Evolutionary conservation across 2,113 vertebrate species (phyloP).

Genomic region (Chiloscyllium plagiosum): DNA sequence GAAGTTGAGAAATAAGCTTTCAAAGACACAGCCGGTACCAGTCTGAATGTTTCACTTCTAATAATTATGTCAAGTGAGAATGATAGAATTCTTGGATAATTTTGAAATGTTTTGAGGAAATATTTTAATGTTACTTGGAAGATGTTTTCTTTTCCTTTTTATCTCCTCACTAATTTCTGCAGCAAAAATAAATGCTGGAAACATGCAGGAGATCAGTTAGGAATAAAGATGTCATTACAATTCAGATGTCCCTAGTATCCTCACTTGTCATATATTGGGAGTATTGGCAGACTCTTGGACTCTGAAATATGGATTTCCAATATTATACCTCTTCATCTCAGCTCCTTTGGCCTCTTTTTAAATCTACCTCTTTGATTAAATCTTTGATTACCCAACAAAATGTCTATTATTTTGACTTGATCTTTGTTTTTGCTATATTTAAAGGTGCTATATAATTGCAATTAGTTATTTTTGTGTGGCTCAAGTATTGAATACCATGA

Average conservation of each 20-base stretch:
- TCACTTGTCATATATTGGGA: not conserved
- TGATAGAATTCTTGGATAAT: not conserved
- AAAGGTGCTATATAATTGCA: not conserved
- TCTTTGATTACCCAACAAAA: not conserved
- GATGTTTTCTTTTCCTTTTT: not conserved
- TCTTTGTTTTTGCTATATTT: not conserved
- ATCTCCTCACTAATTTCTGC: not conserved
- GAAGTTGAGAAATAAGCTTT: constrained; percentile 13
- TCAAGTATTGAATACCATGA: not conserved
- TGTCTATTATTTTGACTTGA: not conserved
- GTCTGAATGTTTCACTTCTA: constrained; percentile 5
- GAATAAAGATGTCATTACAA: not conserved
- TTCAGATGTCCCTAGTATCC: not conserved
- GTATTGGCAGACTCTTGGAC: not conserved
- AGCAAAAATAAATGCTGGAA: not conserved
- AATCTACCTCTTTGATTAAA: not conserved
- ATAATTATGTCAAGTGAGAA: not conserved
- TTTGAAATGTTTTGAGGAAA: constrained; percentile 16
- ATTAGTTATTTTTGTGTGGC: not conserved
- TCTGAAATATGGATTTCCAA: not conserved
- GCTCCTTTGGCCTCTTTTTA: not conserved
- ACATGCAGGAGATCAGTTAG: not conserved
- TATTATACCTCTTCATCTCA: not conserved
- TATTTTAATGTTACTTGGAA: not conserved
- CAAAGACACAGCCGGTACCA: not conserved